These are phyloP conservation scores for Eulimnadia texana DNA, from an alignment of 1,140 invertebrate genomes.

Conservation along the genomic window DNA sequence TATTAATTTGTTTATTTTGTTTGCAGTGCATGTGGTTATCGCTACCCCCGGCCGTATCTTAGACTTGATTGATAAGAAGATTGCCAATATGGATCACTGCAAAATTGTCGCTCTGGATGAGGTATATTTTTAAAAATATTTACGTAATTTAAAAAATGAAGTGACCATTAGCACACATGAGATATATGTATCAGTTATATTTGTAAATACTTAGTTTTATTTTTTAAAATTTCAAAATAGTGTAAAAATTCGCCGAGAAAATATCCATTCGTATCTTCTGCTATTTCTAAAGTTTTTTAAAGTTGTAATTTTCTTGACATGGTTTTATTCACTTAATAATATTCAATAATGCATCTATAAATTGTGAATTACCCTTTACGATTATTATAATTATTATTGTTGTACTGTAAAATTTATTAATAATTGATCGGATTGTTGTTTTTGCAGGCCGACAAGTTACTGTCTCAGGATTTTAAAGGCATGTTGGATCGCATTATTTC, in stretches of 20 bases:
- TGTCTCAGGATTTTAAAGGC: constrained; percentile 98
- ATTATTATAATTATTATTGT: no score
- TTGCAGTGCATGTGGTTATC: constrained; percentile 91
- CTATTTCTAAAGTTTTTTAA: no score
- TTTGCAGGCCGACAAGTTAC: constrained; percentile 78
- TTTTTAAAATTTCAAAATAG: no score
- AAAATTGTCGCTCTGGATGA: constrained; percentile 95
- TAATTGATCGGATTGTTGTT: neutral
- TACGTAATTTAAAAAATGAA: neutral
- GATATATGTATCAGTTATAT: no score
- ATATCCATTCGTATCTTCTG: no score
- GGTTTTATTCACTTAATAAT: no score
- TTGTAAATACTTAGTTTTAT: no score
- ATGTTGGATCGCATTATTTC: constrained; percentile 95
- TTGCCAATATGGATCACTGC: constrained; percentile 91
- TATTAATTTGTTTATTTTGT: constrained; percentile 1
- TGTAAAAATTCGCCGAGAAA: no score
- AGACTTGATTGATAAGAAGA: constrained; percentile 98
- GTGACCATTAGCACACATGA: no score
- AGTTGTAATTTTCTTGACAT: no score
- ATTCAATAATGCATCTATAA: no score
- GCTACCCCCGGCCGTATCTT: constrained; percentile 98
- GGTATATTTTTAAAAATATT: constrained; percentile 18
- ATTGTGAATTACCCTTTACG: neutral
- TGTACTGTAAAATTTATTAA: neutral